Evolutionary conservation across 2,113 vertebrate species (phyloP).

Genomic region (Bos taurus): ARS-UCD2.0 NC_037329.1:95975001-95975500

Average conservation of each 20-base stretch:
- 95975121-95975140: neutral
- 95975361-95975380: neutral
- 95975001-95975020: constrained; percentile 15
- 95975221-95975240: neutral
- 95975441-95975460: too few species aligned
- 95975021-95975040: neutral
- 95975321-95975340: neutral
- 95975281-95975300: neutral
- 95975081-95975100: neutral
- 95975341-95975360: neutral
- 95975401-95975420: neutral
- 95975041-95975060: neutral
- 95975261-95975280: neutral
- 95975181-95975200: neutral
- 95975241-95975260: neutral
- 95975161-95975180: neutral
- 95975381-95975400: neutral
- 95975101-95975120: neutral
- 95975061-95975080: neutral
- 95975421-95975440: neutral
- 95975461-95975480: too few species aligned
- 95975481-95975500: too few species aligned
- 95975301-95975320: neutral
- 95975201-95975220: neutral
- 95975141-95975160: neutral